Evolutionary conservation across 2,888 invertebrate genomes (phyloP), one percentile per base, ranked within the genome.

Genomic region (Gymnoscelis rufifasciata): DNA sequence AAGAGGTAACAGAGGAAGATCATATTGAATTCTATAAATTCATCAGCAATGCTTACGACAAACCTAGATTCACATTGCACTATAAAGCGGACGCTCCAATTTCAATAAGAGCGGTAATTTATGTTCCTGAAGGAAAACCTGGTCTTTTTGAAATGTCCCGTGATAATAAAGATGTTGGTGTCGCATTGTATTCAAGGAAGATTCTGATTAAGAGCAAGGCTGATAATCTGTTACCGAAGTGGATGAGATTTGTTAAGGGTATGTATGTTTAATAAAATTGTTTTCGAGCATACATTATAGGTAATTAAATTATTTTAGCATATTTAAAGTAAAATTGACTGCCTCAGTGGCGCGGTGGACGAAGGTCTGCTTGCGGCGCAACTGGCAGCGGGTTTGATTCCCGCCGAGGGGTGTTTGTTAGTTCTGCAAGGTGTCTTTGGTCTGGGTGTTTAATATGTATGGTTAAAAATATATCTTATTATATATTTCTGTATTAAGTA

Each of bases 221-320:
- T 0, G 96, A 96, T 48, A 94, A 96, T 68, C 91, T 98, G 56
- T 83, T 98, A 52, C 98, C 98, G 0, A 96, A 97, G 71, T 99
- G 98, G 97, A 88, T 99, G 59, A 90, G 98, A 62, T 99, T 99
- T 82, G 90, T 99, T 1, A 97, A 97, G 91, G 98, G 93, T 92
- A 13, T 24, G 12, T 29, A 38, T n/a, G n/a, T n/a, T n/a, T n/a
- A n/a, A n/a, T n/a, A n/a, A n/a, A n/a, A n/a, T n/a, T n/a, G n/a
- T n/a, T n/a, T n/a, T n/a, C n/a, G n/a, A n/a, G n/a, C n/a, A n/a
- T n/a, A n/a, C n/a, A n/a, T n/a, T n/a, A n/a, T n/a, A n/a, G n/a
- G n/a, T n/a, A n/a, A n/a, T n/a, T n/a, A n/a, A n/a, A n/a, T n/a
- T n/a, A n/a, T n/a, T n/a, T n/a, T n/a, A n/a, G n/a, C n/a, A n/a